These are phyloP conservation scores for Erythrocercus mccallii DNA, from an alignment of 2,113 vertebrate species.

Conservation along the genomic window DNA sequence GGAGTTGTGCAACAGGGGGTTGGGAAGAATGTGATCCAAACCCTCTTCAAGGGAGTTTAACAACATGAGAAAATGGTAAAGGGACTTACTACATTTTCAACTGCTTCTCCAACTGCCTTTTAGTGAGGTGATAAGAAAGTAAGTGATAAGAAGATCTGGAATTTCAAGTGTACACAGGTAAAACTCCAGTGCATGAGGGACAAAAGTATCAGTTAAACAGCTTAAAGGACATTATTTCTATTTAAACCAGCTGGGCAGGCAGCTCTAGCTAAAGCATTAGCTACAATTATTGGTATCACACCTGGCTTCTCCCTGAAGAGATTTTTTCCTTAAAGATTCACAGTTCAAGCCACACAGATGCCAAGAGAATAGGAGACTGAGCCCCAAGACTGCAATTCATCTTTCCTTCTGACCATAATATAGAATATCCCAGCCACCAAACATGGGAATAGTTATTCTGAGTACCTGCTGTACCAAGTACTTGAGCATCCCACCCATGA, in stretches of 20 bases:
- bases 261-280: not conserved
- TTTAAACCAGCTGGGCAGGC: not conserved
- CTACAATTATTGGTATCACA: not conserved
- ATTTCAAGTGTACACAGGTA: not conserved
- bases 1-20: accelerated
- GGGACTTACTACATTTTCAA: not conserved
- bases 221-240: not conserved
- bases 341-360: not conserved
- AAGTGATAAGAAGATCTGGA: not conserved
- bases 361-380: not conserved
- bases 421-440: not conserved
- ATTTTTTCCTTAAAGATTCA: not conserved
- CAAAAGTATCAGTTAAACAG: not conserved
- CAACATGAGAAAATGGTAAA: not conserved
- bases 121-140: not conserved
- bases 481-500: not conserved
- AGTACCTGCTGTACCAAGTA: not conserved
- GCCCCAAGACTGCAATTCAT: not conserved
- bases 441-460: not conserved
- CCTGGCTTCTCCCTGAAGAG: not conserved
- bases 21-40: not conserved
- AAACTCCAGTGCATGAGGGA: not conserved
- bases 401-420: not conserved
- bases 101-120: not conserved
- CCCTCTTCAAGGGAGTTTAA: not conserved